phyloP scores from a whole-genome alignment of 2,797 vertebrate species.

The Sebastolobus altivelis region DNA sequence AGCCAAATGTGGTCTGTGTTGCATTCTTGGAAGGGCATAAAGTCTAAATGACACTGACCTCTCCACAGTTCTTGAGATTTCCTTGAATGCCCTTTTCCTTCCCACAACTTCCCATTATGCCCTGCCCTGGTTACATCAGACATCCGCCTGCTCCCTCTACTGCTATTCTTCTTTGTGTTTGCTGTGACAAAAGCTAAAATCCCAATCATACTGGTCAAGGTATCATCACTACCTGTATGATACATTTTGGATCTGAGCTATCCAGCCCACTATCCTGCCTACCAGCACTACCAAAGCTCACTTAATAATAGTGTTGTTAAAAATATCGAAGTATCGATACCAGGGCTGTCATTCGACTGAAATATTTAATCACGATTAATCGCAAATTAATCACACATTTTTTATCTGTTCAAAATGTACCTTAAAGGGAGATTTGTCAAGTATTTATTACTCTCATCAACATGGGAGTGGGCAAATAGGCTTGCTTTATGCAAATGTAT shows the following conservation, averaged over 20 bases:
- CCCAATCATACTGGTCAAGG: neutral
- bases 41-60: conserved; percentile 22
- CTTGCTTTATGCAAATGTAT: neutral
- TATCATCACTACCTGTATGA: neutral
- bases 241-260: neutral
- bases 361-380: neutral
- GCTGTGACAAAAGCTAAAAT: conserved; percentile 20
- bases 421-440: neutral
- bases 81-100: conserved; percentile 23
- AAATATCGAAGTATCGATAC: no score
- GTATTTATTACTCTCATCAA: neutral
- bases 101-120: neutral
- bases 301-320: neutral
- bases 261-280: neutral
- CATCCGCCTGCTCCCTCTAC: neutral
- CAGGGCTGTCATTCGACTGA: neutral
- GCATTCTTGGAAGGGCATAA: conserved; percentile 21
- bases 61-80: neutral
- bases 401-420: neutral
- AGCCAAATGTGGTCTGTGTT: conserved; percentile 3
- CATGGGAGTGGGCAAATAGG: neutral
- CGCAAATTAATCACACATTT: neutral
- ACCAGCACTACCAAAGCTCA: neutral
- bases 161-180: conserved; percentile 17
- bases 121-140: conserved; percentile 9